Evolutionary conservation across 2,888 invertebrate genomes (phyloP).

Genomic region (Dione vanillae): DNA sequence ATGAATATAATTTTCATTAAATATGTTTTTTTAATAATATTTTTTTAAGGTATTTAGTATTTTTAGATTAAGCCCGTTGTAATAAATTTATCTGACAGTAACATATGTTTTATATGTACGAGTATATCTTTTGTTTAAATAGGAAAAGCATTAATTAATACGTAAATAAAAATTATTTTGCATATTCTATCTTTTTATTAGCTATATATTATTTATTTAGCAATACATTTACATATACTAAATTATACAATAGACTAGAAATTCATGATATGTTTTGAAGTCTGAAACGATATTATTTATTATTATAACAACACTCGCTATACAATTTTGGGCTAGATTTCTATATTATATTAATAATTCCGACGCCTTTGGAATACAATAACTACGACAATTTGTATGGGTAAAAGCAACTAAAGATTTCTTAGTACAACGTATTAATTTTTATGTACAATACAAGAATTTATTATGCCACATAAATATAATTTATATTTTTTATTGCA

Average conservation of each 20-base stretch:
- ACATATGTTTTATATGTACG: too few relatives aligned
- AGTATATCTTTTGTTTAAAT: too few relatives aligned
- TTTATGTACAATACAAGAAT: conserved; percentile 9
- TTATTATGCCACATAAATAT: neutral
- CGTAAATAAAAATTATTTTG: neutral
- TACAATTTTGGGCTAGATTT: conserved; percentile 11
- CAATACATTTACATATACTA: conserved; percentile 31
- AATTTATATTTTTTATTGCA: conserved; percentile 1
- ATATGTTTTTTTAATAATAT: too few relatives aligned
- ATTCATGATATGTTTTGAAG: conserved; percentile 49
- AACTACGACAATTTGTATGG: neutral
- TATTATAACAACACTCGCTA: conserved; percentile 1
- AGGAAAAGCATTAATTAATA: too few relatives aligned
- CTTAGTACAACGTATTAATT: neutral
- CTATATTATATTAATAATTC: conserved; percentile 7
- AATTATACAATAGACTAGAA: conserved; percentile 40
- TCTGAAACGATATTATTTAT: conserved; percentile 36
- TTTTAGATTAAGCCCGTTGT: too few relatives aligned
- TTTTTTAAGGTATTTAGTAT: too few relatives aligned
- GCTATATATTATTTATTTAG: conserved; percentile 25
- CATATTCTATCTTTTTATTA: conserved; percentile 28
- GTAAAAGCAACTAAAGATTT: neutral
- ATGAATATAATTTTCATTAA: too few relatives aligned
- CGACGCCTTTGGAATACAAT: conserved; percentile 1
- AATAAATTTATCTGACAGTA: too few relatives aligned